Evolutionary conservation across 2,113 vertebrate genomes (phyloP).

Genomic region (Zosterops japonicus): DNA sequence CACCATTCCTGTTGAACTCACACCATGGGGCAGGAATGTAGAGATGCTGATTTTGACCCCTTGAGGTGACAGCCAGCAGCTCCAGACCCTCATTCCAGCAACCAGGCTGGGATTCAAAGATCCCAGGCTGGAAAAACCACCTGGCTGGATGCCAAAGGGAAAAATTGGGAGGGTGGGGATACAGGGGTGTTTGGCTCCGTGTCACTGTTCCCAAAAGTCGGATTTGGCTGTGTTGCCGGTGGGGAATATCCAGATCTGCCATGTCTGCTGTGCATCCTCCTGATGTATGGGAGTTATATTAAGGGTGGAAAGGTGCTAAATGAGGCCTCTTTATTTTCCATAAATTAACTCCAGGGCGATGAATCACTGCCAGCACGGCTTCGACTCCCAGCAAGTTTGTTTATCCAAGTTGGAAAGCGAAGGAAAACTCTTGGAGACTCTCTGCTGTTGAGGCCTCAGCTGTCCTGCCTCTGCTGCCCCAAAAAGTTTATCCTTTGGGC

Average conservation of each 20-base stretch:
- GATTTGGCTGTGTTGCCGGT: background rate
- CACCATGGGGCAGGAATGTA: accelerated
- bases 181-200: accelerated
- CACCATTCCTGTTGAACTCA: accelerated
- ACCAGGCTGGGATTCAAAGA: background rate
- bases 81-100: background rate
- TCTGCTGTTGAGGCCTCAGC: accelerated
- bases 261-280: constrained; percentile 25
- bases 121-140: background rate
- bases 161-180: background rate
- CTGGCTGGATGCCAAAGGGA: background rate
- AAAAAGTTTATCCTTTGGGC: background rate
- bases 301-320: constrained; percentile 80
- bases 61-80: background rate
- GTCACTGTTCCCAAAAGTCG: background rate
- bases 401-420: constrained; percentile 13
- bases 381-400: background rate
- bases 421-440: background rate
- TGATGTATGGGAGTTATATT: constrained; percentile 76
- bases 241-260: constrained; percentile 59
- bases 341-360: constrained; percentile 77
- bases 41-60: background rate
- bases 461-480: background rate
- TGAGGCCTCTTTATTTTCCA: constrained; percentile 79
- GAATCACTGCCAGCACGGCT: constrained; percentile 69